Base-by-base conservation (phyloP, 1,140 invertebrate genomes). In the Wasmannia auropunctata region DNA sequence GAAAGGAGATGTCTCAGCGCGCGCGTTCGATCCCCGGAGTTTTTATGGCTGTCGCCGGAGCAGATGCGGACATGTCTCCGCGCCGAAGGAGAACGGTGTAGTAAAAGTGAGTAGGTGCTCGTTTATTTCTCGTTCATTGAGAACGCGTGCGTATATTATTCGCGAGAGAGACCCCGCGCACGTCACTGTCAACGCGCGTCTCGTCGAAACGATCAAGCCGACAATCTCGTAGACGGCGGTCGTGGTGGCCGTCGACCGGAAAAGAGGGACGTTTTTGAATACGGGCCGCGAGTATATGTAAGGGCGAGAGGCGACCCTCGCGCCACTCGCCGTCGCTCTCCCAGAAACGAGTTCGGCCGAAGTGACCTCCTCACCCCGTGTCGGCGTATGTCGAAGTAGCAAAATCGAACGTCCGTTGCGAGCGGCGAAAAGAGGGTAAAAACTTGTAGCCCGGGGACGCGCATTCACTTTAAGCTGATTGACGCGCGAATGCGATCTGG, bases 251-350 rank as follows among this genome's bases (percentile, higher is more conserved):
- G 65, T 77, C 40, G 72, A 77, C 40, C 34, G 76, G 11, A 81
- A 81, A 69, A 81, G 37, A 65, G 63, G 51, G 51, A 81, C 63
- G 46, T 62, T 81, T n/a, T 72, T 80, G 51, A 86, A 83, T 81
- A 83, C 62, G 28, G 40, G 3, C 1, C 31, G 37, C 28, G 58
- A 67, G 37, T n/a, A n/a, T n/a, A n/a, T n/a, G n/a, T 77, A 80
- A 58, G 40, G 34, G 63, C 43, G 84, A 51, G n/a, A 11, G 14
- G 11, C 37, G 43, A 34, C 40, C 49, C 46, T 70, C 46, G 49
- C 25, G 34, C 63, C 37, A n/a, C n/a, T 40, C 14, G 10, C 51
- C 19, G 60, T 54, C 14, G 65, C 25, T 56, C 16, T 37, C 7
- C 34, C 10, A 67, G 34, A 86, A 86, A 86, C 85, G 76, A 81